A percentile compares a stretch with the other conserved stretches of the same genome.
Evolutionary conservation across 2,888 invertebrate genomes (phyloP).

Genomic region (Aleiodes leptofemur): DNA sequence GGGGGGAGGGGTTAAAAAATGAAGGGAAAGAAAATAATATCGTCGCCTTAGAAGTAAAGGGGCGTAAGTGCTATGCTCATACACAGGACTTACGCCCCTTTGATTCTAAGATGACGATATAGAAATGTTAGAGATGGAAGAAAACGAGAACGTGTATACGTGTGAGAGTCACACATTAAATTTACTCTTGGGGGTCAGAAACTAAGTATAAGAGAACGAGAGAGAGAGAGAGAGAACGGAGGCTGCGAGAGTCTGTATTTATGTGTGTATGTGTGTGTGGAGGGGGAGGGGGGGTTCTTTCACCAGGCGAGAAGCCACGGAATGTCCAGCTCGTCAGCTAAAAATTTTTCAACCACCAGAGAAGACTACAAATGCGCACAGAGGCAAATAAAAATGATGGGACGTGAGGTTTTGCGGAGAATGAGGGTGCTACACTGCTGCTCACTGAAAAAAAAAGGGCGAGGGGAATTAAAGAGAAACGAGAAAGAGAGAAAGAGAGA

Average conservation of each 20-base stretch:
- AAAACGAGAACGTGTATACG: slow-evolving; percentile 44
- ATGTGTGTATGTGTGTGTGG: background rate
- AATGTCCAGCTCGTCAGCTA: slow-evolving; percentile 40
- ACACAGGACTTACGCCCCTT: no score
- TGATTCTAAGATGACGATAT: background rate
- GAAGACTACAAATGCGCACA: slow-evolving; percentile 27
- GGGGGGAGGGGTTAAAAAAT: background rate
- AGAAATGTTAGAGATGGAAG: slow-evolving; percentile 36
- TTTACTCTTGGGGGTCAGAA: slow-evolving; percentile 36
- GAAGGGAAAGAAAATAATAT: slow-evolving; percentile 12
- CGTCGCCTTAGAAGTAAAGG: no score
- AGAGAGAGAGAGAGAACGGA: no score
- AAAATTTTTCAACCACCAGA: slow-evolving; percentile 27
- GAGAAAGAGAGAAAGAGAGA: background rate
- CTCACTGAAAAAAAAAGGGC: background rate
- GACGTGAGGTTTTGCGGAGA: slow-evolving; percentile 31
- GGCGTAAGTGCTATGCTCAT: no score
- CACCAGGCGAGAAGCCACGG: slow-evolving; percentile 44
- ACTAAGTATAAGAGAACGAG: background rate
- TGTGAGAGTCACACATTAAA: slow-evolving; percentile 43
- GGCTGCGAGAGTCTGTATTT: background rate
- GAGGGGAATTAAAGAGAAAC: background rate
- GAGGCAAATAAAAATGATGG: slow-evolving; percentile 31
- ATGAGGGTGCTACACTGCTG: slow-evolving; percentile 13
- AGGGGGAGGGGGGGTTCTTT: background rate